These are phyloP conservation scores for Hippotragus niger DNA, from an alignment of 2,113 vertebrate species.

Conservation along the genomic window DNA sequence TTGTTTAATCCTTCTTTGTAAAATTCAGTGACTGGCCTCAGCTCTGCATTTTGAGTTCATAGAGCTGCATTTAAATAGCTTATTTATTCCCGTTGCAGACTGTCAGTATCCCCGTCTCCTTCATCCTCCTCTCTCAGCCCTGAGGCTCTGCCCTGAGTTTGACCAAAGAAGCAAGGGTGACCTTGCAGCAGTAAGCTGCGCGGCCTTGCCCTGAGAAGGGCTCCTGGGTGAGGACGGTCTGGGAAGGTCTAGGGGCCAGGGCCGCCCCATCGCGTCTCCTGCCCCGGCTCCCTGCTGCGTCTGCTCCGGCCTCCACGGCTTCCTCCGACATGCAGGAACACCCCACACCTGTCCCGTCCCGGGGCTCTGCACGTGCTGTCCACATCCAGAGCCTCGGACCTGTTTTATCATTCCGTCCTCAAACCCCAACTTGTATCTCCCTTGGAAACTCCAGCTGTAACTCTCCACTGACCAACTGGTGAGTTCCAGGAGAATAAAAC, in stretches of 20 bases:
- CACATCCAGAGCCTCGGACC: background rate
- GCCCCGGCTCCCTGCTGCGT: background rate
- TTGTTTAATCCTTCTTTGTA: background rate
- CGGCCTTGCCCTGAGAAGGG: background rate
- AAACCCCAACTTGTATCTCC: too few species aligned
- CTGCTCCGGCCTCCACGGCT: background rate
- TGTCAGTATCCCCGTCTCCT: fast-evolving
- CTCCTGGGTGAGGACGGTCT: background rate
- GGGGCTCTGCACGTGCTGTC: background rate
- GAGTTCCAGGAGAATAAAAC: background rate
- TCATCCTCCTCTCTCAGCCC: background rate
- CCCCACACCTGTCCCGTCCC: fast-evolving
- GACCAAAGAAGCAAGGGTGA: background rate
- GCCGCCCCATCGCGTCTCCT: background rate
- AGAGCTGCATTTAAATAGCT: background rate
- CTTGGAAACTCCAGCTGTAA: background rate
- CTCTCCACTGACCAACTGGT: background rate
- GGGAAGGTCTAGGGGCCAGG: fast-evolving
- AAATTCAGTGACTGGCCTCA: background rate
- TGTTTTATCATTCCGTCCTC: background rate
- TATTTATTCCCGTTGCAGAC: background rate
- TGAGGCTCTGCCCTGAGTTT: background rate
- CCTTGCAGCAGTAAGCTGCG: fast-evolving
- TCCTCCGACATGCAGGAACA: too few species aligned
- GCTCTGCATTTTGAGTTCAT: background rate